These are phyloP conservation scores for Pelecanus crispus DNA, from an alignment of 2,113 vertebrate genomes.

Conservation along the genomic window DNA sequence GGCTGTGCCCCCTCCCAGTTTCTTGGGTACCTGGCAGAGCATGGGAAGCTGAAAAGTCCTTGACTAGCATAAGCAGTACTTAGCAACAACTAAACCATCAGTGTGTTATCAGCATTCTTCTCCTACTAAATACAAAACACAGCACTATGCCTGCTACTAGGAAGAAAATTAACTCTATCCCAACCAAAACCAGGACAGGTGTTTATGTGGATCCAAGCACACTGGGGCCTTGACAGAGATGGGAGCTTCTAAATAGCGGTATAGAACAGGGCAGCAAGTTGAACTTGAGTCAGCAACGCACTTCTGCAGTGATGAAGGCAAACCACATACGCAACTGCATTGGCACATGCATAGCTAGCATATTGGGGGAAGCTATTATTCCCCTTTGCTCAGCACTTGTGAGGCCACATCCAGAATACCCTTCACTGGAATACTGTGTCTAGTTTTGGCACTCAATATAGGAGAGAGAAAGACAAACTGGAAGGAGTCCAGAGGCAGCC, in stretches of 20 bases:
- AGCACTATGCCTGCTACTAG: too few species aligned
- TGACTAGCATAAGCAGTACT: too few species aligned
- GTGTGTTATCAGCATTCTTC: too few species aligned
- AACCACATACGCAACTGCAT: not conserved
- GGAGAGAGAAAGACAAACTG: not conserved
- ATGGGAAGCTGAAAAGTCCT: too few species aligned
- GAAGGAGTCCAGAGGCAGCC: not conserved
- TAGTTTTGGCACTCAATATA: not conserved
- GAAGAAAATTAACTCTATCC: too few species aligned
- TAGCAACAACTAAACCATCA: too few species aligned
- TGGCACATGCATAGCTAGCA: not conserved
- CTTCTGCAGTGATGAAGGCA: not conserved
- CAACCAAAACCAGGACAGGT: too few species aligned
- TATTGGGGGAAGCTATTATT: not conserved
- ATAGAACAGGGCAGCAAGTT: not conserved
- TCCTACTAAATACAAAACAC: too few species aligned
- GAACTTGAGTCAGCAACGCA: not conserved
- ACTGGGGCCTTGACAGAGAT: not conserved
- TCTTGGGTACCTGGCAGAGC: too few species aligned
- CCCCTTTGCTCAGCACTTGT: not conserved
- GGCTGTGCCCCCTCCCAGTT: too few species aligned
- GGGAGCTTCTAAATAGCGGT: not conserved
- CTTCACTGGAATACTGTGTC: not conserved
- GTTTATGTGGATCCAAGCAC: not conserved
- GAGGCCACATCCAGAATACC: not conserved